Base-by-base conservation (phyloP, 2,888 invertebrate species). In the Caradrina kadenii region DNA sequence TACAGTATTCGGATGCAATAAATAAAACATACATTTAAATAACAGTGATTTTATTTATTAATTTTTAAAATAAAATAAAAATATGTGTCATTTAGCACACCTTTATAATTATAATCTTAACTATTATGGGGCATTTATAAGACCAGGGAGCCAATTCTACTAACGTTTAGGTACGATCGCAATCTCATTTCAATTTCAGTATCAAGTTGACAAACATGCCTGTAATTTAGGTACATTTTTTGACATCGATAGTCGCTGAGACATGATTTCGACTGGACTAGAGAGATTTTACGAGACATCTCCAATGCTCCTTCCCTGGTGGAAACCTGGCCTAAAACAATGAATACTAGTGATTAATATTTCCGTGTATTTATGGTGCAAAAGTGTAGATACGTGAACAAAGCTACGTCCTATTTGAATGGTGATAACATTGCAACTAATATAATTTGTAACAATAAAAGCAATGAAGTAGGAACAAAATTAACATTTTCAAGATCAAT, bases 1-100 rank as follows among this genome's bases (percentile, higher is more conserved):
- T 83, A 91, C 93, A 93, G 93, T 95, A 94, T 94, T 94, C 93
- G 90, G 93, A 94, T 94, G 94, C 94, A 95, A 95, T 95, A 95
- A 95, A 94, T 89, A 90, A 85, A 92, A 81, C 87, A 89, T 90
- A 90, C 90, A 89, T 88, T 88, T 86, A 87, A 83, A 80, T 77
- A 80, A 73, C 70, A 69, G 62, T 72, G 35, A 76, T 84, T 86
- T 86, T 77, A 80, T 84, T 87, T 74, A 35, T n/a, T 26, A 59
- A 61, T 59, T 72, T 75, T 64, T 26, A 61, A 54, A 56, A 50
- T 63, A 69, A 48, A 42, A 67, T 54, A 54, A 26, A 49, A 49
- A 71, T 54, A 50, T 50, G 49, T 67, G 76, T 76, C 50, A 80
- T 75, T 52, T 68, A 35, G 79, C 75, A 73, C 75, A 73, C 75